Conservation (phyloP, 2,113 vertebrate species). For the Dissostichus mawsoni region DNA sequence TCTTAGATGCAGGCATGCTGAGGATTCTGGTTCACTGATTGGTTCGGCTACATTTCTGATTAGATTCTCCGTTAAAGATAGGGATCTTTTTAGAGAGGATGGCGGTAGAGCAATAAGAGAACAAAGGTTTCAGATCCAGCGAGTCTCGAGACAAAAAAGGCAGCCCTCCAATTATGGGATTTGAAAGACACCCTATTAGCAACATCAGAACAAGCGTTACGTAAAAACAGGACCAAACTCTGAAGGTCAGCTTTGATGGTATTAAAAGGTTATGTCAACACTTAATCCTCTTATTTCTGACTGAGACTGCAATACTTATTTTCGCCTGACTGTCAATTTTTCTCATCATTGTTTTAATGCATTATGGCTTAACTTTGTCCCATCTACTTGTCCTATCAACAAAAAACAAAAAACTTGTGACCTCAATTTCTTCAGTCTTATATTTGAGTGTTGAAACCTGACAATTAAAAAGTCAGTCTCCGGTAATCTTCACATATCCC, state of each 20-base stretch:
- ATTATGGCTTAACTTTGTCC: background rate
- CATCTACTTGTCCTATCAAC: background rate
- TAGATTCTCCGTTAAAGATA: background rate
- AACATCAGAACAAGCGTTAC: background rate
- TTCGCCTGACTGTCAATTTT: background rate
- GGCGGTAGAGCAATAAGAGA: background rate
- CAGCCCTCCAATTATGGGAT: background rate
- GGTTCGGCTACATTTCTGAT: background rate
- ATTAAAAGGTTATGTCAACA: background rate
- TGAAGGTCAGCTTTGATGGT: background rate
- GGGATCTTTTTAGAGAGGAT: background rate
- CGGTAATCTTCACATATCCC: background rate
- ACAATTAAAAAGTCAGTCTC: background rate
- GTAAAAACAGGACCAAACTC: background rate
- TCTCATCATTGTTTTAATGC: too few species aligned
- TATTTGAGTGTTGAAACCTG: background rate
- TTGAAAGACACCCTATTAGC: background rate
- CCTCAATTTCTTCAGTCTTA: background rate
- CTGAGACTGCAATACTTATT: background rate
- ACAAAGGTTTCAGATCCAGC: too few species aligned
- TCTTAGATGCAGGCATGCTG: too few species aligned
- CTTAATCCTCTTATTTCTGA: background rate
- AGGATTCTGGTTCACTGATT: too few species aligned
- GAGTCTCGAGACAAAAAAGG: background rate
- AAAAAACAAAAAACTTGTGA: background rate